Evolutionary conservation across 2,888 invertebrate species (phyloP), one percentile per base, ranked within the genome.

Genomic region (Cataglyphis livida): DNA sequence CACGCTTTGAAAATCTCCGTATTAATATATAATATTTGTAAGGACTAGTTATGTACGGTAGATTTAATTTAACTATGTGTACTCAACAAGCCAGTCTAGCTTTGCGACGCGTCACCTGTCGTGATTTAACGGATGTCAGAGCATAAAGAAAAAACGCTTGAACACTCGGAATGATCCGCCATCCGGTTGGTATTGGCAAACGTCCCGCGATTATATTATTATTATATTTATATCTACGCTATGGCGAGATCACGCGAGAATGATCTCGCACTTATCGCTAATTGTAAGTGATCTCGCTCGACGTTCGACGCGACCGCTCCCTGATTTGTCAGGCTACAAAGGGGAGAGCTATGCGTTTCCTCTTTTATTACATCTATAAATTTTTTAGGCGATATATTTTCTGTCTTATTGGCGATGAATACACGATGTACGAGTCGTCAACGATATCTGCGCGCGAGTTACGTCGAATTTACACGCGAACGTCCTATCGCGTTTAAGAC

Each of bases 21-120:
- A 51, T 51, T 88, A 90, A 57, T 88, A 38, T 21, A 35, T 68
- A 21, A n/a, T 51, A 51, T 51, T 25, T 48, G 3, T 75, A 88
- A 87, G 78, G 88, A 89, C 88, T 88, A 89, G 81, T 75, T 79
- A 85, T 82, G 85, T 32, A 54, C n/a, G 44, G 59, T 88, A 87
- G 71, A 84, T 87, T 88, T 87, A 87, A 85, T 85, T 85, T 59
- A 89, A 82, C 84, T 88, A 85, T 68, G 81, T 79, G 90, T 82
- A 48, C 75, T 88, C 86, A 85, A 88, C 90, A 88, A 88, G 88
- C 89, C 84, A 78, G 79, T 82, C 81, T 87, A 81, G 44, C 57
- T 65, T 59, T 57, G 62, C 62, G 48, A 81, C 66, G 73, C 15
- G 59, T 61, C 79, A 64, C 44, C 48, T 73, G 44, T 48, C 64